These are phyloP conservation scores for Gryllus bimaculatus DNA, from an alignment of 1,140 invertebrate genomes.

Conservation along the genomic window DNA sequence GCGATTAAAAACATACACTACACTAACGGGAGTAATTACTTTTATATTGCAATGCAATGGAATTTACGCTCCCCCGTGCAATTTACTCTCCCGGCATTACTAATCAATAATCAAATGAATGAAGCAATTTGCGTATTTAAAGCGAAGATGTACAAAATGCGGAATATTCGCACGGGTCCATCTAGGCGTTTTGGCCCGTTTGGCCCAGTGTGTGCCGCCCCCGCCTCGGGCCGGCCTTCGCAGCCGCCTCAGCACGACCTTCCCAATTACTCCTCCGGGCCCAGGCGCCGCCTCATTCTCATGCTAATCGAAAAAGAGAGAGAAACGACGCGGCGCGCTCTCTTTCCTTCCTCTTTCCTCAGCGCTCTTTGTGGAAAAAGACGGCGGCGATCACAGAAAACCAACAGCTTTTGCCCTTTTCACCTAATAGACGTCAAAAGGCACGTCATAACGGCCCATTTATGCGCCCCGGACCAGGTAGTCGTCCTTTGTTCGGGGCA, in stretches of 20 bases:
- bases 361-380: not conserved
- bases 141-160: too few species aligned
- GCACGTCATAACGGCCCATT: not conserved
- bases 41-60: too few species aligned
- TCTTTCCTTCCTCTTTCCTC: not conserved
- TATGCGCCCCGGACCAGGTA: not conserved
- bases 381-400: not conserved
- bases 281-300: not conserved
- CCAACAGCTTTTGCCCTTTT: not conserved
- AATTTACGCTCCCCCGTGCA: too few species aligned
- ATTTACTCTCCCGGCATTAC: too few species aligned
- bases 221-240: not conserved
- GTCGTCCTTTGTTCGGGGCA: not conserved
- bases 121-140: too few species aligned
- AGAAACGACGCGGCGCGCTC: not conserved
- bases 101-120: too few species aligned
- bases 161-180: too few species aligned
- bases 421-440: constrained; percentile 4
- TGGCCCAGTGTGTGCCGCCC: not conserved
- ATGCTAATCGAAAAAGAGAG: not conserved
- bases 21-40: too few species aligned
- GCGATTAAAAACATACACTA: too few species aligned
- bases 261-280: not conserved
- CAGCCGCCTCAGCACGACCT: not conserved
- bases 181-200: too few species aligned